A percentile compares a stretch with the other conserved stretches of the same genome.
phyloP scores from a whole-genome alignment of 2,797 vertebrate species.

The Cheirogaleus major region DNA sequence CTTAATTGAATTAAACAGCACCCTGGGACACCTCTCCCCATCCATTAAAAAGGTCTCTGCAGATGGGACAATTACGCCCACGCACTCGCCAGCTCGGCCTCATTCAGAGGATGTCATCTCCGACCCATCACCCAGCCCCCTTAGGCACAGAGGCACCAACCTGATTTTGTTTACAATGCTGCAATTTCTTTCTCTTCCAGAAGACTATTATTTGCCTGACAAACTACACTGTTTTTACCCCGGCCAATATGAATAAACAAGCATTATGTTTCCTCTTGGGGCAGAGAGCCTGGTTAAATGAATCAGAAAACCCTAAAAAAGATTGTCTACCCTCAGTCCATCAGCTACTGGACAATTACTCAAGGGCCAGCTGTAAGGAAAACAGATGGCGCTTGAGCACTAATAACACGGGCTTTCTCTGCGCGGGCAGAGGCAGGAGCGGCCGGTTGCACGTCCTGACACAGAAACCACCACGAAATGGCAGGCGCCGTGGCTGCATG shows the following conservation, averaged over 20 bases:
- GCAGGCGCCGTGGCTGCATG: constrained; percentile 58
- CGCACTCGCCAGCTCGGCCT: constrained; percentile 34
- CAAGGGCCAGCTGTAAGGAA: constrained; percentile 86
- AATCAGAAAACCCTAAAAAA: constrained; percentile 86
- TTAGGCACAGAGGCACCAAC: constrained; percentile 59
- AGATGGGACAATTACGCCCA: constrained; percentile 58
- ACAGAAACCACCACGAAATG: constrained; percentile 70
- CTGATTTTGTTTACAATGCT: not conserved
- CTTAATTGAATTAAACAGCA: constrained; percentile 72
- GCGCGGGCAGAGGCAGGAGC: constrained; percentile 69
- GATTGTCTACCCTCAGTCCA: constrained; percentile 81
- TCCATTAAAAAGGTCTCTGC: constrained; percentile 53
- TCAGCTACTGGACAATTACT: constrained; percentile 87
- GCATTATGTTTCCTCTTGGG: constrained; percentile 78
- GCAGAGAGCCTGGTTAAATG: constrained; percentile 82
- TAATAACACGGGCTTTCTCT: constrained; percentile 71
- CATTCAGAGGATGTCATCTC: constrained; percentile 19
- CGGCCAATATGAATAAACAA: constrained; percentile 79
- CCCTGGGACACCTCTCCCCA: constrained; percentile 48
- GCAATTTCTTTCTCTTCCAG: constrained; percentile 54
- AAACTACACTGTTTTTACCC: constrained; percentile 67
- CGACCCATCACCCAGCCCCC: constrained; percentile 56
- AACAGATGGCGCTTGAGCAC: constrained; percentile 84
- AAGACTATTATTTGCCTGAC: constrained; percentile 75
- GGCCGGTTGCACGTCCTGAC: constrained; percentile 57